Evolutionary conservation across 1,140 invertebrate genomes (phyloP).

Genomic region (Drosophila sulfurigaster): DNA sequence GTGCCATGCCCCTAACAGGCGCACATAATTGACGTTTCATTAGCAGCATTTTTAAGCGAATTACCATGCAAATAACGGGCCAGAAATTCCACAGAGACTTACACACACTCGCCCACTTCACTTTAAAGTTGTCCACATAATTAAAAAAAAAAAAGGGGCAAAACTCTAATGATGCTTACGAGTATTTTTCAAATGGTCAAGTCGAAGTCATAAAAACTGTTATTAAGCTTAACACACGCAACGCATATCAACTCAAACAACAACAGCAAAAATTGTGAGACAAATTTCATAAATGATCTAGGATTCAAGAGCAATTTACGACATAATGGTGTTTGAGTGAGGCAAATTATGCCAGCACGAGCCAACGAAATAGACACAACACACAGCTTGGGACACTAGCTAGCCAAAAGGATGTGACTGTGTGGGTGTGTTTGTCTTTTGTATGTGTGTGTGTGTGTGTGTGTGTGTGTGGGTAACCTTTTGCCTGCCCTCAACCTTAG

Average conservation of each 20-base stretch:
- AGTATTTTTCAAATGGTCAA: slow-evolving; percentile 29
- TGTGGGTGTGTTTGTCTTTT: background rate
- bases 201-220: slow-evolving; percentile 29
- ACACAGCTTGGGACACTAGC: background rate
- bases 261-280: slow-evolving; percentile 45
- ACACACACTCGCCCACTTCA: slow-evolving; percentile 37
- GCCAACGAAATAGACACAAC: slow-evolving; percentile 39
- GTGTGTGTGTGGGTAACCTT: slow-evolving; percentile 38
- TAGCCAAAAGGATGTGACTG: slow-evolving; percentile 1
- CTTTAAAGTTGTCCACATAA: slow-evolving; percentile 65
- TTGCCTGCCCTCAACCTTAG: slow-evolving; percentile 53
- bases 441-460: too few relatives aligned
- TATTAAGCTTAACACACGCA: slow-evolving; percentile 41
- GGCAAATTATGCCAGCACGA: slow-evolving; percentile 54
- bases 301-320: slow-evolving; percentile 80
- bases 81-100: background rate
- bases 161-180: slow-evolving; percentile 18
- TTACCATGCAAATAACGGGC: slow-evolving; percentile 61
- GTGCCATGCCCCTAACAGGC: slow-evolving; percentile 54
- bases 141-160: slow-evolving; percentile 34
- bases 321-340: slow-evolving; percentile 74
- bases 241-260: slow-evolving; percentile 54
- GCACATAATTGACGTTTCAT: slow-evolving; percentile 82
- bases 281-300: slow-evolving; percentile 83
- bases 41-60: slow-evolving; percentile 68